Evolutionary conservation across 1,140 invertebrate genomes (phyloP).

Genomic region (Sycophila sp.): DNA sequence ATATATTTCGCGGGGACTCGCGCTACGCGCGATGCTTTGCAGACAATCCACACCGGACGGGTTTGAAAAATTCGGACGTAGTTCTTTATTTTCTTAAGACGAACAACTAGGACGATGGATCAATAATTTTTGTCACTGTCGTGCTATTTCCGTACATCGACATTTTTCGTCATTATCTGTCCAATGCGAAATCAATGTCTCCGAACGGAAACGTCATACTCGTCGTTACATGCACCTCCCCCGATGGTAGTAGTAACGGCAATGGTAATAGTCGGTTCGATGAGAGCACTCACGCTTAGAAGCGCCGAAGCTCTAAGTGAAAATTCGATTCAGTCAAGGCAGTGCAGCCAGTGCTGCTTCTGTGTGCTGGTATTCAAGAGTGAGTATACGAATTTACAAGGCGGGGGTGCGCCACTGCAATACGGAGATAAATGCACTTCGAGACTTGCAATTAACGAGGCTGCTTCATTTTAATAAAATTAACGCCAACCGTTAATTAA

Average conservation of each 20-base stretch:
- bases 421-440: conserved; percentile 22
- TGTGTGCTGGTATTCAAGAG: conserved; percentile 7
- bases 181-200: conserved; percentile 52
- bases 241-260: too few relatives aligned
- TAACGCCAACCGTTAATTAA: conserved; percentile 9
- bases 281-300: neutral
- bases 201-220: too few relatives aligned
- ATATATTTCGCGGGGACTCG: too few relatives aligned
- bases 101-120: neutral
- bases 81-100: too few relatives aligned
- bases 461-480: conserved; percentile 12
- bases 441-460: conserved; percentile 24
- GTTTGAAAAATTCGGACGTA: too few relatives aligned
- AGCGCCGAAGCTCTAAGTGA: neutral
- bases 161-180: conserved; percentile 52
- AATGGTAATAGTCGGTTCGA: too few relatives aligned
- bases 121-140: conserved; percentile 47
- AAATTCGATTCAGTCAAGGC: conserved; percentile 26
- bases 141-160: conserved; percentile 16
- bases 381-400: conserved; percentile 1
- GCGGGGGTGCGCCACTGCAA: neutral
- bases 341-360: neutral
- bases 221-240: too few relatives aligned
- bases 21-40: too few relatives aligned
- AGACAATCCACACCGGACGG: too few relatives aligned